Evolutionary conservation across 2,797 vertebrate genomes (phyloP).

Genomic region (Novumbra hubbsi): DNA sequence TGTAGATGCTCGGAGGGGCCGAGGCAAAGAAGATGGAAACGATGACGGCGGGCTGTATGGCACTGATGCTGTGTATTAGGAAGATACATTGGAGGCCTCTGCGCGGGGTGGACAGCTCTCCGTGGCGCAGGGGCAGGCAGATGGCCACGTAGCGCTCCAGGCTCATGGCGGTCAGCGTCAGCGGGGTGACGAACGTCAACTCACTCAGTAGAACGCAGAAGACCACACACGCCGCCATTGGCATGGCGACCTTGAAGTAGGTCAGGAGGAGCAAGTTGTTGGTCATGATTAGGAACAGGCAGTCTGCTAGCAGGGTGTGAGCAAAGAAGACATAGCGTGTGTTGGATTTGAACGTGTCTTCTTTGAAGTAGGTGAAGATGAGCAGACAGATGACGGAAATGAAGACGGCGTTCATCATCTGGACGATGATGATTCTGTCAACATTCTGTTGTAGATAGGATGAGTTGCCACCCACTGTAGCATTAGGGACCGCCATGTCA

Average conservation of each 20-base stretch:
- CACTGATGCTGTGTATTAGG: slow-evolving; percentile 48
- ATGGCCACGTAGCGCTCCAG: slow-evolving; percentile 67
- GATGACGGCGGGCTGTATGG: slow-evolving; percentile 21
- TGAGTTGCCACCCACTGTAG: neutral
- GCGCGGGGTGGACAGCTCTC: slow-evolving; percentile 43
- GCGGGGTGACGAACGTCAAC: slow-evolving; percentile 41
- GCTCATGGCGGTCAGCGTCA: slow-evolving; percentile 64
- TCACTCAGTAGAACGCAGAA: neutral
- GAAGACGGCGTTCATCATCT: slow-evolving; percentile 51
- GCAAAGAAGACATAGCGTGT: slow-evolving; percentile 66
- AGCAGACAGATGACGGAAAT: slow-evolving; percentile 56
- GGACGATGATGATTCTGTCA: slow-evolving; percentile 37
- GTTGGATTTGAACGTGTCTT: slow-evolving; percentile 48
- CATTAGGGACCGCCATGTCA: slow-evolving; percentile 9
- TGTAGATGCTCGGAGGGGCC: neutral
- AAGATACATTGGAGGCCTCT: slow-evolving; percentile 31
- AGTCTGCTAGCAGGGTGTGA: slow-evolving; percentile 52
- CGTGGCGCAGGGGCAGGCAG: slow-evolving; percentile 61
- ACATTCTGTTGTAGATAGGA: neutral
- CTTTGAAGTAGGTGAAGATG: slow-evolving; percentile 53
- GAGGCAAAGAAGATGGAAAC: slow-evolving; percentile 35
- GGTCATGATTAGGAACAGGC: slow-evolving; percentile 39
- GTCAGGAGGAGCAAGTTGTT: slow-evolving; percentile 19
- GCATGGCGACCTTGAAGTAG: slow-evolving; percentile 9
- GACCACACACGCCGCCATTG: slow-evolving; percentile 37